Conservation (phyloP, 2,888 invertebrate genomes). For the Acrobasis suavella region DNA sequence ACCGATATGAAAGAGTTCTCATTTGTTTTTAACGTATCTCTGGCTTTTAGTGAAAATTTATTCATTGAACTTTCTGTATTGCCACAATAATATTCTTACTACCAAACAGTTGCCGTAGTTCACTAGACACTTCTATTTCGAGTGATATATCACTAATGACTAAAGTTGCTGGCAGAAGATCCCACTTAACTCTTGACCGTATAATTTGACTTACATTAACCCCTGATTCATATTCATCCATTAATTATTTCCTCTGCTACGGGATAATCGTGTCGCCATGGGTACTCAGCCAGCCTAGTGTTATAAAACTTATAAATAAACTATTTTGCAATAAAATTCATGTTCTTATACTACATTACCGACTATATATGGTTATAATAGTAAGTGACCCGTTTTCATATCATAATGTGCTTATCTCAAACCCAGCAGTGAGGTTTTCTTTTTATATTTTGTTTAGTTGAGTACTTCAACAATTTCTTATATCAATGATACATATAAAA, state of each 20-base stretch:
- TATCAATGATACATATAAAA: no score
- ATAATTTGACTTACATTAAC: conserved; percentile 23
- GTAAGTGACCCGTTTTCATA: no score
- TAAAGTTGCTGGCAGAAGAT: conserved; percentile 13
- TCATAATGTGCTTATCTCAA: no score
- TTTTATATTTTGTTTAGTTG: no score
- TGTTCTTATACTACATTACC: no score
- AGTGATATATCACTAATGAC: conserved; percentile 20
- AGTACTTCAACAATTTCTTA: no score
- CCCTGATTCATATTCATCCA: conserved; percentile 21
- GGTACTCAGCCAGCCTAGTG: not conserved
- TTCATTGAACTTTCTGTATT: not conserved
- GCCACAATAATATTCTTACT: not conserved
- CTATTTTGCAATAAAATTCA: no score
- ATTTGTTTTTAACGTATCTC: no score
- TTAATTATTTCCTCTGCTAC: conserved; percentile 14
- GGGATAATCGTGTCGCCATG: not conserved
- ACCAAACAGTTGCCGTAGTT: conserved; percentile 8
- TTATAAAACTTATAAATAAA: no score
- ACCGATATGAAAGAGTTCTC: not conserved
- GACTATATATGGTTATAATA: no score
- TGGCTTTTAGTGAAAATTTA: no score
- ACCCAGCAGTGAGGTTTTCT: no score
- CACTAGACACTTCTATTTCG: conserved; percentile 19
- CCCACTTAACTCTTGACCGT: conserved; percentile 22